Conservation (phyloP, 2,113 vertebrate species). For the Epinephelus cyanopodus region DNA sequence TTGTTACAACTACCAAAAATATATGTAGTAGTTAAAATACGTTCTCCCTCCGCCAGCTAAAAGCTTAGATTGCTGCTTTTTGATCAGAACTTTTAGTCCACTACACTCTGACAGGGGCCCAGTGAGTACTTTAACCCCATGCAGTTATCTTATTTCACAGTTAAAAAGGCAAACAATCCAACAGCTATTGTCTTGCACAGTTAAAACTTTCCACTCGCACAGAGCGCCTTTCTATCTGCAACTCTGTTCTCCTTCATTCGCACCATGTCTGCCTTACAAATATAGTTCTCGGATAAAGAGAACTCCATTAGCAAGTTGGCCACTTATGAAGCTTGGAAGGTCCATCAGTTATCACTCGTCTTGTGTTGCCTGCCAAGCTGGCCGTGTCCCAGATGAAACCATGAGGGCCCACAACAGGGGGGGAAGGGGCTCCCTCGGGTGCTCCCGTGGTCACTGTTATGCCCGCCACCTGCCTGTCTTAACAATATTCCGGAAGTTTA, state of each 20-base stretch:
- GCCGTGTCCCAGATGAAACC: slow-evolving; percentile 73
- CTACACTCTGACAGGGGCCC: not conserved
- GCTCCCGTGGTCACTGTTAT: slow-evolving; percentile 68
- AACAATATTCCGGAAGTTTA: slow-evolving; percentile 80
- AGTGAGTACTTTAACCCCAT: not conserved
- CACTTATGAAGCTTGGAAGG: slow-evolving; percentile 79
- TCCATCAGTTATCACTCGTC: slow-evolving; percentile 83
- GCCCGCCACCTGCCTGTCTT: slow-evolving; percentile 81
- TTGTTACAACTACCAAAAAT: no score
- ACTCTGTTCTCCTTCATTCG: slow-evolving; percentile 81
- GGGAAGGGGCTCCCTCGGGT: slow-evolving; percentile 49
- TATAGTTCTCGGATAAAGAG: slow-evolving; percentile 85
- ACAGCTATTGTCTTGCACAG: slow-evolving; percentile 43
- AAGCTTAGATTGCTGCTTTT: not conserved
- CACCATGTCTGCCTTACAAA: slow-evolving; percentile 80
- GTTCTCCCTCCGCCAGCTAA: not conserved
- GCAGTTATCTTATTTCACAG: slow-evolving; percentile 13
- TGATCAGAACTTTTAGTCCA: not conserved
- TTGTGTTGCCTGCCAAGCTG: slow-evolving; percentile 80
- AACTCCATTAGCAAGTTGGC: slow-evolving; percentile 84
- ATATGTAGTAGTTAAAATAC: not conserved
- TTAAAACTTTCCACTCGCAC: slow-evolving; percentile 54
- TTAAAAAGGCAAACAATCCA: slow-evolving; percentile 1
- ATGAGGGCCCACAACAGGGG: slow-evolving; percentile 71
- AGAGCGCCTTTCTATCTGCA: slow-evolving; percentile 51